Evolutionary conservation across 2,888 invertebrate species (phyloP).

Genomic region (Drosophila trichaetosa): DNA sequence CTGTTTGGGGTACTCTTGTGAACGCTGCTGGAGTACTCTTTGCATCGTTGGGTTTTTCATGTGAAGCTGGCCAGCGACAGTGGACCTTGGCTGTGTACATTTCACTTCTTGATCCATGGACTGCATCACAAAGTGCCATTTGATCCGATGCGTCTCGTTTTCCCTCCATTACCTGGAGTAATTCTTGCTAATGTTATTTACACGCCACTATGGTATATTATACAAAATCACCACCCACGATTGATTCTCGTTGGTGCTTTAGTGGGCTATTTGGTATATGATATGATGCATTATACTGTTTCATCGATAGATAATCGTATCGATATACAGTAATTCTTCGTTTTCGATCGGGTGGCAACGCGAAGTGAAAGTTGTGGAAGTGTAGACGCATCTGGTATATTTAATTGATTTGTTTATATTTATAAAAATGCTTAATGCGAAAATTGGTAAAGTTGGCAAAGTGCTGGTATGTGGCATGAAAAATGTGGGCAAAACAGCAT

Average conservation of each 20-base stretch:
- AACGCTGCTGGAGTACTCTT: conserved; percentile 89
- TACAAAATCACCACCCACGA: conserved; percentile 83
- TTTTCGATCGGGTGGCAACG: conserved; percentile 23
- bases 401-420: conserved; percentile 22
- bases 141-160: conserved; percentile 89
- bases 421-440: conserved; percentile 83
- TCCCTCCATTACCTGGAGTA: conserved; percentile 90
- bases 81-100: conserved; percentile 87
- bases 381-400: conserved; percentile 6
- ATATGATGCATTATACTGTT: conserved; percentile 89
- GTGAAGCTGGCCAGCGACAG: conserved; percentile 87
- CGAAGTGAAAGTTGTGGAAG: conserved; percentile 20
- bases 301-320: background rate
- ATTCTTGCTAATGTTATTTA: conserved; percentile 86
- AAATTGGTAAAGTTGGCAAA: conserved; percentile 95
- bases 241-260: conserved; percentile 86
- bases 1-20: conserved; percentile 87
- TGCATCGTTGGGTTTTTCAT: conserved; percentile 92
- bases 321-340: conserved; percentile 4
- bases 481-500: conserved; percentile 97
- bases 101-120: conserved; percentile 92
- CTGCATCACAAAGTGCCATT: conserved; percentile 94
- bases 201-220: conserved; percentile 81
- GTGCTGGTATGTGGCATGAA: conserved; percentile 97
- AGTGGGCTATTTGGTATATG: conserved; percentile 89